phyloP scores from a whole-genome alignment of 2,113 vertebrate genomes.

The Amphiprion ocellaris region DNA sequence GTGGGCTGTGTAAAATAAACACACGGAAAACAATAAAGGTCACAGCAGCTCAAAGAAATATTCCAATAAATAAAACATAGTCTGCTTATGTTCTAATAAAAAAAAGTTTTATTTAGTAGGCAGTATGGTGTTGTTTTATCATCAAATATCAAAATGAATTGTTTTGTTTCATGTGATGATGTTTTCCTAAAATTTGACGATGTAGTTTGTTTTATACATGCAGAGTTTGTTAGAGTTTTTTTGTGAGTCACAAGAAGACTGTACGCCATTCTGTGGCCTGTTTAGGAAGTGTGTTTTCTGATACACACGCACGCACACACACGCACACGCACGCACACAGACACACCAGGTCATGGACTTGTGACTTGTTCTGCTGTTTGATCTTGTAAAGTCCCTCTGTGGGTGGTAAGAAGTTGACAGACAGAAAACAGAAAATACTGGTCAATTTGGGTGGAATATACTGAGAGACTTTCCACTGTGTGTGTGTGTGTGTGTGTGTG shows the following conservation, averaged over 20 bases:
- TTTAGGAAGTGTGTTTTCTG: conserved; percentile 24
- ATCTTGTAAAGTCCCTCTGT: conserved; percentile 83
- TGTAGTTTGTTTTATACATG: too few relatives aligned
- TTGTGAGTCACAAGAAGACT: neutral
- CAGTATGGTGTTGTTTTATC: too few relatives aligned
- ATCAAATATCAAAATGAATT: too few relatives aligned
- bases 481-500: too few relatives aligned
- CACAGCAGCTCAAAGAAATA: neutral
- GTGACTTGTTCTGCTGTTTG: conserved; percentile 20
- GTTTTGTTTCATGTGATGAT: too few relatives aligned
- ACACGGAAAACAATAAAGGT: neutral
- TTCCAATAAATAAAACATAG: too few relatives aligned
- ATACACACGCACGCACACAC: neutral
- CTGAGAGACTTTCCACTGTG: too few relatives aligned
- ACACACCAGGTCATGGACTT: neutral
- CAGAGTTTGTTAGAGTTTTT: neutral
- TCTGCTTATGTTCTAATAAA: too few relatives aligned
- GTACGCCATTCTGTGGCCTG: conserved; percentile 75
- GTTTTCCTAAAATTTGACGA: too few relatives aligned
- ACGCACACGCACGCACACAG: neutral
- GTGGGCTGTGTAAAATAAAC: conserved; percentile 18
- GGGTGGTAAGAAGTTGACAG: conserved; percentile 80
- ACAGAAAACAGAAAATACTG: conserved; percentile 73
- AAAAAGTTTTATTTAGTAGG: too few relatives aligned
- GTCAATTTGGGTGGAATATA: conserved; percentile 53